Evolutionary conservation across 2,888 invertebrate genomes (phyloP).

Genomic region (Amphiduros pacificus): DNA sequence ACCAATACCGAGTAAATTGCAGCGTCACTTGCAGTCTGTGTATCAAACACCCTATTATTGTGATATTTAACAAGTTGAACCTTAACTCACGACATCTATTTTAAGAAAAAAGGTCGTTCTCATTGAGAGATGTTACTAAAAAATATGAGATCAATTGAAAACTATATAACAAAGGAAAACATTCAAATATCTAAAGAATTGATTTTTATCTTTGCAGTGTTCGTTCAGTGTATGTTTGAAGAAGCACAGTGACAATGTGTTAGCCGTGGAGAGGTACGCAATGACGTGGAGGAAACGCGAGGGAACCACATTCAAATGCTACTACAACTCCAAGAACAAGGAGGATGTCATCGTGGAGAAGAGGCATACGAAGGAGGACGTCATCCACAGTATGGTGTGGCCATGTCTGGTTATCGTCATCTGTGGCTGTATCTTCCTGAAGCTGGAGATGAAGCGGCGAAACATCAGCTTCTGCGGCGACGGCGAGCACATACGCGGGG

Average conservation of each 20-base stretch:
- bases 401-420: constrained; percentile 32
- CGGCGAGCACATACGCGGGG: neutral
- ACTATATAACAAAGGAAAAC: no score
- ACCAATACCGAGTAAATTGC: no score
- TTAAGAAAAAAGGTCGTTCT: no score
- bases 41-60: no score
- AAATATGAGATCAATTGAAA: no score
- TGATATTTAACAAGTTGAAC: no score
- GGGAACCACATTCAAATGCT: constrained; percentile 30
- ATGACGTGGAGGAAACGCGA: neutral
- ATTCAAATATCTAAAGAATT: no score
- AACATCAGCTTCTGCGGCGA: constrained; percentile 25
- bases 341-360: constrained; percentile 85
- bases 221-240: constrained; percentile 16
- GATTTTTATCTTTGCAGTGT: constrained; percentile 6
- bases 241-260: constrained; percentile 5
- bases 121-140: no score
- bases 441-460: constrained; percentile 29
- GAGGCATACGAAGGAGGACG: constrained; percentile 65
- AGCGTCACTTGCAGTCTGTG: no score
- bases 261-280: constrained; percentile 12
- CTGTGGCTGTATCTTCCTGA: constrained; percentile 30
- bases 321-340: constrained; percentile 25
- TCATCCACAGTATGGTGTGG: constrained; percentile 36
- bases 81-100: no score